Percentiles rank a stretch among this genome's conserved stretches.
These are phyloP conservation scores for Diabrotica undecimpunctata DNA, from an alignment of 1,140 invertebrate species.

Conservation along the genomic window DNA sequence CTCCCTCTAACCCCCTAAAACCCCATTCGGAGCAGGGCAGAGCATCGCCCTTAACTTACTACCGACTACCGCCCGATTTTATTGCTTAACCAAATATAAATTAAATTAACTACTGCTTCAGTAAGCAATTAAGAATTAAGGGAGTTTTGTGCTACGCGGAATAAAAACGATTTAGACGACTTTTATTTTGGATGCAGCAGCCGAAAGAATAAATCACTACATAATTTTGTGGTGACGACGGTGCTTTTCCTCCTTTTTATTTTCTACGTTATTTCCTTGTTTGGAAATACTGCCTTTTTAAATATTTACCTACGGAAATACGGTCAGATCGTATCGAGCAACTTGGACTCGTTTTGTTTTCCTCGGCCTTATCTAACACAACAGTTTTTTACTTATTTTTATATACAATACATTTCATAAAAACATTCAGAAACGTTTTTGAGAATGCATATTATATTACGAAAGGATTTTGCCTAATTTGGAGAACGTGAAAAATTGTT, in stretches of 20 bases:
- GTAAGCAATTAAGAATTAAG: constrained; percentile 48
- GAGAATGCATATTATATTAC: too few relatives aligned
- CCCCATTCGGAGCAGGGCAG: neutral
- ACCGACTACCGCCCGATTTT: constrained; percentile 41
- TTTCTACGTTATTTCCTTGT: constrained; percentile 16
- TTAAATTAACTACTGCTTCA: constrained; percentile 49
- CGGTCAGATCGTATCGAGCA: neutral
- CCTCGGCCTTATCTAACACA: too few relatives aligned
- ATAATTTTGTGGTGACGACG: constrained; percentile 22
- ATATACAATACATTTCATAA: too few relatives aligned
- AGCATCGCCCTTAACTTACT: constrained; percentile 16
- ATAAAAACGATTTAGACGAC: constrained; percentile 45
- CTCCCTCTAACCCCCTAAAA: constrained; percentile 8
- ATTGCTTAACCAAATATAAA: constrained; percentile 48
- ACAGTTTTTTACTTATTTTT: too few relatives aligned
- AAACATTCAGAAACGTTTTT: too few relatives aligned
- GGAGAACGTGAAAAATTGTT: too few relatives aligned
- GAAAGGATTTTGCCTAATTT: too few relatives aligned
- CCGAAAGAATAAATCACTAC: constrained; percentile 25
- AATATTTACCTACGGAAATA: neutral
- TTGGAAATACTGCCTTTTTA: constrained; percentile 10
- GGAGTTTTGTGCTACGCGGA: constrained; percentile 39
- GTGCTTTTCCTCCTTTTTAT: constrained; percentile 18
- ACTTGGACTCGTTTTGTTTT: too few relatives aligned
- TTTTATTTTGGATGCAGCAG: constrained; percentile 34